phyloP scores from a whole-genome alignment of 2,113 vertebrate genomes.

The Mustela lutreola region DNA sequence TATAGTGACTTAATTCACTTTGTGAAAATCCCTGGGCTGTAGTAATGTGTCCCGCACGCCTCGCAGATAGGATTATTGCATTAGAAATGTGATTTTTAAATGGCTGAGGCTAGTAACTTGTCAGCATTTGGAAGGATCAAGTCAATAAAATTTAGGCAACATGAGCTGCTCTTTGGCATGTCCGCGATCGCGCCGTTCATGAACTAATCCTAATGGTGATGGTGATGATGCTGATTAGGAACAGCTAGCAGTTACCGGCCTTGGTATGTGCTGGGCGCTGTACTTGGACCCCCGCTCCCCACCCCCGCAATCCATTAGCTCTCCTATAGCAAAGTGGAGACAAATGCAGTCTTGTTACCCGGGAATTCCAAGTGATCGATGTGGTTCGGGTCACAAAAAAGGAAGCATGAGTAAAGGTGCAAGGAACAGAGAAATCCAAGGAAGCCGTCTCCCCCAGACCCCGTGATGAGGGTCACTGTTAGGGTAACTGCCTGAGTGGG shows the following conservation, averaged over 20 bases:
- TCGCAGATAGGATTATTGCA: slow-evolving; percentile 86
- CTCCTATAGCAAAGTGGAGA: slow-evolving; percentile 46
- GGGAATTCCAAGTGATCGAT: slow-evolving; percentile 59
- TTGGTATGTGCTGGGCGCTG: background rate
- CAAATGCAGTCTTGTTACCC: background rate
- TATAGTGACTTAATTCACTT: slow-evolving; percentile 86
- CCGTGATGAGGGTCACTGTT: background rate
- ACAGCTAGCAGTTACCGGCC: background rate
- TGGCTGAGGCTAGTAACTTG: slow-evolving; percentile 84
- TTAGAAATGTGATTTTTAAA: slow-evolving; percentile 89
- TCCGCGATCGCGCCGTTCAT: slow-evolving; percentile 69
- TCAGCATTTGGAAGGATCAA: slow-evolving; percentile 88
- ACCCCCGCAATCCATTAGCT: background rate
- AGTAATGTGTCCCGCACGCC: slow-evolving; percentile 83
- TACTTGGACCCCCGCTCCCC: background rate
- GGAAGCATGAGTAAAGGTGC: background rate
- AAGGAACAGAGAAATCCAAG: slow-evolving; percentile 1
- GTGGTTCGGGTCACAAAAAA: slow-evolving; percentile 57
- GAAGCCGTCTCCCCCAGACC: background rate
- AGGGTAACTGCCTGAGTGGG: background rate
- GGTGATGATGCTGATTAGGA: background rate
- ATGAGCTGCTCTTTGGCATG: slow-evolving; percentile 78
- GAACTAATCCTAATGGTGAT: background rate
- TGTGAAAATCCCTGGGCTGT: slow-evolving; percentile 83
- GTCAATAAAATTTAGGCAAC: slow-evolving; percentile 82